Evolutionary conservation across 2,797 vertebrate genomes (phyloP), one percentile per base, ranked within the genome.

Genomic region (Neosalanx taihuensis): DNA sequence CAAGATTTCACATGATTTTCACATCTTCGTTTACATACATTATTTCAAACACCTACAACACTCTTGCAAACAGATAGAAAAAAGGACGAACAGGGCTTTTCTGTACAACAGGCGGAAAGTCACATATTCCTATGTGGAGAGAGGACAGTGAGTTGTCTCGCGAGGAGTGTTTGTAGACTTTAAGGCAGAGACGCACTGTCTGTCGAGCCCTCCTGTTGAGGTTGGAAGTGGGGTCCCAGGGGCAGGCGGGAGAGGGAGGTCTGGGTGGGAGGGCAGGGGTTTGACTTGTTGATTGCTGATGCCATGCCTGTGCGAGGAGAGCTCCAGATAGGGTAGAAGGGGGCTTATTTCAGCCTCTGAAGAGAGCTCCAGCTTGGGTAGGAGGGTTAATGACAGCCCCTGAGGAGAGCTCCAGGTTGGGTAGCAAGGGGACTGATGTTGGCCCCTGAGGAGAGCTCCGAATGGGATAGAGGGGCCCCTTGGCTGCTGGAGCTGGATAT

Each of bases 131-230:
- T 76, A 84, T 82, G 41, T 46, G 10, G 63, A 51, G 67, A 77
- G 72, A 35, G 46, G 75, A 23, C 69, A 64, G 73, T 33, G 31
- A 67, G 31, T 53, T 63, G 72, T 79, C 75, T 67, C 53, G 72
- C 72, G 70, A 83, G 72, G 83, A 84, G 76, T 53, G 58, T 73
- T 88, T 81, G 77, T 76, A 81, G 78, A 78, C 87, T 90, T 94
- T 95, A 96, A 97, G 96, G 95, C 96, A 95, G 94, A 91, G 83
- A 94, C 81, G 82, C 18, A 20, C 75, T 35, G 69, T 82, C 83
- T 76, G 79, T 81, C 57, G 64, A 78, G 72, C 84, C 72, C 72
- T 81, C 82, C 69, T 57, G 66, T 57, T 68, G 53, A 3, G 30
- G 67, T 18, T 26, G 29, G 30, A 4, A 13, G 33, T 35, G 62